These are phyloP conservation scores for Betta splendens DNA, from an alignment of 2,797 vertebrate species.

Conservation along the genomic window DNA sequence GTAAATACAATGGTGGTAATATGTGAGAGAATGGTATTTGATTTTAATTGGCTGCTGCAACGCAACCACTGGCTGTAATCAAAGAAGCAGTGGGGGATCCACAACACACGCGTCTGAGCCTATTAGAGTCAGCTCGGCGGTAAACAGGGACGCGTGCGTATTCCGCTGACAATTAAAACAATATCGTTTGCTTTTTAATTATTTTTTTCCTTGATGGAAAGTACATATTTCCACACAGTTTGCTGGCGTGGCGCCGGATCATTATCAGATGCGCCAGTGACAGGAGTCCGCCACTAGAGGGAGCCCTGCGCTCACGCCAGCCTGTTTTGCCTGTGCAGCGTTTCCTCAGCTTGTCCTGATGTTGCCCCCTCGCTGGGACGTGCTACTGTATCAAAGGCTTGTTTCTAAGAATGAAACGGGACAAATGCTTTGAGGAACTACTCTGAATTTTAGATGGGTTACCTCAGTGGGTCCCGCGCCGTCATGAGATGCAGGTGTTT, in stretches of 20 bases:
- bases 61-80: conserved; percentile 69
- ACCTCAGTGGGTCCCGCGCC: too few species aligned
- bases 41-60: conserved; percentile 75
- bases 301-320: conserved; percentile 59
- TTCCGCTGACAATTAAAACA: conserved; percentile 49
- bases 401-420: conserved; percentile 1
- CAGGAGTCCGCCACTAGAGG: conserved; percentile 68
- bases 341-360: background rate
- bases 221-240: conserved; percentile 1
- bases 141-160: conserved; percentile 34
- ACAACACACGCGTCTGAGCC: conserved; percentile 53
- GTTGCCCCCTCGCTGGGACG: background rate
- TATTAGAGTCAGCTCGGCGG: conserved; percentile 52
- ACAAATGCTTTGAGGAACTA: background rate
- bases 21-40: conserved; percentile 65
- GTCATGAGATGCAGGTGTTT: background rate
- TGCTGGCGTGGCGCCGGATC: background rate
- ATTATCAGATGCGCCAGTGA: conserved; percentile 29
- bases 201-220: conserved; percentile 12
- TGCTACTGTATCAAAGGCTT: background rate
- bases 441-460: background rate
- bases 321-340: background rate
- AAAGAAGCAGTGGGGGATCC: conserved; percentile 64
- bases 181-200: conserved; percentile 37
- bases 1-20: conserved; percentile 67